Conservation (phyloP, 1,140 invertebrate species). For the Agrilus planipennis region DNA sequence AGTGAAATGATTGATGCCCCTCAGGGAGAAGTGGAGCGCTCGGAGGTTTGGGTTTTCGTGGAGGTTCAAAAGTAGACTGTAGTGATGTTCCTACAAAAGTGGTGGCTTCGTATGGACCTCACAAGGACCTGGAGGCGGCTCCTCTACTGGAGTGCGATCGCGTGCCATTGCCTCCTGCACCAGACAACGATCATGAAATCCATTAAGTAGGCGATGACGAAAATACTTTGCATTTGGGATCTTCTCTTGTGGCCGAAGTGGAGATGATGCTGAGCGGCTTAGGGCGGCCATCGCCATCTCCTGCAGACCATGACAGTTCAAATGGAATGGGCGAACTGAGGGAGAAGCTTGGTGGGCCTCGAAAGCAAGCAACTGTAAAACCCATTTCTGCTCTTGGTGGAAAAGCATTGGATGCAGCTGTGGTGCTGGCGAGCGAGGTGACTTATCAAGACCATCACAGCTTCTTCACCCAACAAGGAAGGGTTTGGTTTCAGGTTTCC, state of each 20-base stretch:
- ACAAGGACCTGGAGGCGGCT: slow-evolving; percentile 58
- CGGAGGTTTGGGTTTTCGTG: slow-evolving; percentile 83
- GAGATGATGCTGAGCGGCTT: slow-evolving; percentile 74
- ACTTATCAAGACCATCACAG: slow-evolving; percentile 53
- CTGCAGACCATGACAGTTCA: slow-evolving; percentile 43
- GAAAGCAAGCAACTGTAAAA: slow-evolving; percentile 56
- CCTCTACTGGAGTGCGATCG: slow-evolving; percentile 35
- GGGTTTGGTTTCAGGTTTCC: slow-evolving; percentile 85
- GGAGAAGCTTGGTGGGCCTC: slow-evolving; percentile 2
- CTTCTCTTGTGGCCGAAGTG: slow-evolving; percentile 90
- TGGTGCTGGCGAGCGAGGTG: slow-evolving; percentile 85
- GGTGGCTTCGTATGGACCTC: slow-evolving; percentile 77
- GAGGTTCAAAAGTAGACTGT: slow-evolving; percentile 46
- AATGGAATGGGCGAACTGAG: slow-evolving; percentile 58
- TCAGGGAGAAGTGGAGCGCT: slow-evolving; percentile 94
- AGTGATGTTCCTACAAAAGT: slow-evolving; percentile 72
- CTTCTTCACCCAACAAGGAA: slow-evolving; percentile 66
- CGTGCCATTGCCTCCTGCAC: slow-evolving; percentile 18
- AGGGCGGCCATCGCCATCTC: slow-evolving; percentile 34
- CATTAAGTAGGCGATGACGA: slow-evolving; percentile 84
- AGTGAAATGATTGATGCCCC: slow-evolving; percentile 94
- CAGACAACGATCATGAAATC: slow-evolving; percentile 61
- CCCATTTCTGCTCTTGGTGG: slow-evolving; percentile 89
- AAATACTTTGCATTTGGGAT: slow-evolving; percentile 68
- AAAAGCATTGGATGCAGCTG: slow-evolving; percentile 85